These are phyloP conservation scores for Elysia crispata DNA, from an alignment of 2,888 invertebrate species.

Conservation along the genomic window DNA sequence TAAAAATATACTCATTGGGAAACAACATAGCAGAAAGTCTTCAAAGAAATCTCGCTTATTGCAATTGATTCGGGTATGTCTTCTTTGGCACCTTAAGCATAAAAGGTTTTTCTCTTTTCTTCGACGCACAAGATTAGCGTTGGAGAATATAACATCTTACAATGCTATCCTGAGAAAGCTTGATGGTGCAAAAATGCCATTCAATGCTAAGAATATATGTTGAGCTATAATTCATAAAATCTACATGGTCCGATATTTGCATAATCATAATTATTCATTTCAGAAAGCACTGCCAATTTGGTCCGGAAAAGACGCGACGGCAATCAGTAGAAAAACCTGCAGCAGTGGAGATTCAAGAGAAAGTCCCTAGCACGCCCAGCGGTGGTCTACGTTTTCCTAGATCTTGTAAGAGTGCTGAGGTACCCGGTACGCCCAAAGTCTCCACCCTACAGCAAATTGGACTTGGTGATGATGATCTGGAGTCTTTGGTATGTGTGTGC, in stretches of 20 bases:
- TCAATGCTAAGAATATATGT: no score
- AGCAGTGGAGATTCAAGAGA: background rate
- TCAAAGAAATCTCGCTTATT: no score
- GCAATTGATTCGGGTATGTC: no score
- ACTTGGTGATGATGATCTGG: background rate
- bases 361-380: background rate
- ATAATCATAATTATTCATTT: background rate
- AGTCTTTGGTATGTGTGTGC: background rate
- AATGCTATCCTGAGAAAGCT: no score
- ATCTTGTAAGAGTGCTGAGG: constrained; percentile 27
- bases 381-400: background rate
- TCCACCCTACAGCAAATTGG: constrained; percentile 3
- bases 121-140: no score
- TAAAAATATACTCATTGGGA: no score
- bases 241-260: background rate
- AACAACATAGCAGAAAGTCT: no score
- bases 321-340: background rate
- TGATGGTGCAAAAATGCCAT: no score
- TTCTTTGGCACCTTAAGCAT: no score
- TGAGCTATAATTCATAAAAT: no score
- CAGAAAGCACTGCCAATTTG: constrained; percentile 17
- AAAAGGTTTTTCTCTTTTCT: no score
- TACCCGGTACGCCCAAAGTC: constrained; percentile 18
- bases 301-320: background rate
- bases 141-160: no score